Evolutionary conservation across 2,888 invertebrate genomes (phyloP).

Genomic region (Drosophila atroscutellata): DNA sequence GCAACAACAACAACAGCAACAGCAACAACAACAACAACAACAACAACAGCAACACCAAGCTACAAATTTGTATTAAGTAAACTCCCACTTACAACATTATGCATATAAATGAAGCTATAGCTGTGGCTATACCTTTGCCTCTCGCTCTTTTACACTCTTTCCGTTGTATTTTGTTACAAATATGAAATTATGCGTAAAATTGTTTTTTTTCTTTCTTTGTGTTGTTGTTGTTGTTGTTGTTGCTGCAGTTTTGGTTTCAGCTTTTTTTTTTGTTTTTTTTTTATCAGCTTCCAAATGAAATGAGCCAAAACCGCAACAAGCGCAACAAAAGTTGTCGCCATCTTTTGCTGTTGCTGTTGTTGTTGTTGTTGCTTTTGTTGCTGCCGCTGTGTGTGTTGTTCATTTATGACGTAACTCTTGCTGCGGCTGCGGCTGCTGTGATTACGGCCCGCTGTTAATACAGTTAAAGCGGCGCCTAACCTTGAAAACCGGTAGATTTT

Average conservation of each 20-base stretch:
- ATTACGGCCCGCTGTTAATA: conserved; percentile 77
- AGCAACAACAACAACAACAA: conserved; percentile 38
- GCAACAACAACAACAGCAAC: conserved; percentile 39
- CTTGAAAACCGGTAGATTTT: conserved; percentile 78
- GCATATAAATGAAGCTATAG: conserved; percentile 51
- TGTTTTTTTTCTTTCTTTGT: conserved; percentile 44
- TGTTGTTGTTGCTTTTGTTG: conserved; percentile 30
- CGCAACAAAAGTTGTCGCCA: conserved; percentile 61
- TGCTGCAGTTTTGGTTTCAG: conserved; percentile 54
- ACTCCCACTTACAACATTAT: conserved; percentile 74
- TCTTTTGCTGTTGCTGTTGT: conserved; percentile 36
- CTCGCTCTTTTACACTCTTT: conserved; percentile 3
- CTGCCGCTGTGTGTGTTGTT: conserved; percentile 48
- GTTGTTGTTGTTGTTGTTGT: conserved; percentile 41
- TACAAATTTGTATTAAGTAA: conserved; percentile 49
- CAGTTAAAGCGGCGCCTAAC: conserved; percentile 77
- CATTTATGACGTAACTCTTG: conserved; percentile 80
- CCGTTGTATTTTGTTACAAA: conserved; percentile 71
- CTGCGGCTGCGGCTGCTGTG: conserved; percentile 67
- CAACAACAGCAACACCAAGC: conserved; percentile 34
- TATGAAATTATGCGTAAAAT: conserved; percentile 80
- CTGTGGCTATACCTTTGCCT: background rate
- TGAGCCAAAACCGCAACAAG: conserved; percentile 77
- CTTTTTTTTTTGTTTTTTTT: conserved; percentile 5
- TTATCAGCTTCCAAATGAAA: conserved; percentile 63